Conservation (phyloP, 2,113 vertebrate species). For the Takifugu bimaculatus region DNA sequence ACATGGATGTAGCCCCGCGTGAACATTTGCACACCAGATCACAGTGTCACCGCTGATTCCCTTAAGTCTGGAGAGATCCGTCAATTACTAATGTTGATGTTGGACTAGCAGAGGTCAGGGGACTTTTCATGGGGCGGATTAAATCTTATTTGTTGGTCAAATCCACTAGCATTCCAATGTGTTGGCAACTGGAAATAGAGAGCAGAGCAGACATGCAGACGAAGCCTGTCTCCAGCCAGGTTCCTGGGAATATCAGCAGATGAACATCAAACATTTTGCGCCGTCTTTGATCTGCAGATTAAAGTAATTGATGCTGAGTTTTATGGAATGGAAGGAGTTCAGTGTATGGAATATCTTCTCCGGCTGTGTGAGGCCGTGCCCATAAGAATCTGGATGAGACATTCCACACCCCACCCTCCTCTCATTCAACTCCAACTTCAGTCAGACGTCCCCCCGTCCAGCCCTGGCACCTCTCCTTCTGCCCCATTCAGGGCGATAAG, state of each 20-base stretch:
- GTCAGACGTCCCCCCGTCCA: conserved; percentile 61
- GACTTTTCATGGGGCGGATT: conserved; percentile 2
- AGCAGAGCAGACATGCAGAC: conserved; percentile 10
- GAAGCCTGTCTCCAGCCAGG: conserved; percentile 17
- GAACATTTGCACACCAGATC: not conserved
- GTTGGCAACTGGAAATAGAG: conserved; percentile 6
- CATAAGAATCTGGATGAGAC: conserved; percentile 69
- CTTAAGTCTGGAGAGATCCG: not conserved
- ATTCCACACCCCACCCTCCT: conserved; percentile 36
- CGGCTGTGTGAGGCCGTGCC: conserved; percentile 51
- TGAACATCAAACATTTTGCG: conserved; percentile 45
- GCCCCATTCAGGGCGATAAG: conserved; percentile 60
- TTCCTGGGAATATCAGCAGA: conserved; percentile 37
- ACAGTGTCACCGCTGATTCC: not conserved
- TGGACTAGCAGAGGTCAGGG: conserved; percentile 6
- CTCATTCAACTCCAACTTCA: conserved; percentile 34
- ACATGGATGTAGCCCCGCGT: not conserved
- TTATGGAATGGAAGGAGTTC: conserved; percentile 51
- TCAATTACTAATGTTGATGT: not conserved
- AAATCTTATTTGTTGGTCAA: conserved; percentile 18
- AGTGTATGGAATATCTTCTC: conserved; percentile 51
- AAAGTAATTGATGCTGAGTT: conserved; percentile 62
- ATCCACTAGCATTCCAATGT: conserved; percentile 9
- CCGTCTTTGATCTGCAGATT: conserved; percentile 59
- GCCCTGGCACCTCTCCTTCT: conserved; percentile 72